Evolutionary conservation across 2,888 invertebrate species (phyloP), one percentile per base, ranked within the genome.

Genomic region (Electrophaes corylata): DNA sequence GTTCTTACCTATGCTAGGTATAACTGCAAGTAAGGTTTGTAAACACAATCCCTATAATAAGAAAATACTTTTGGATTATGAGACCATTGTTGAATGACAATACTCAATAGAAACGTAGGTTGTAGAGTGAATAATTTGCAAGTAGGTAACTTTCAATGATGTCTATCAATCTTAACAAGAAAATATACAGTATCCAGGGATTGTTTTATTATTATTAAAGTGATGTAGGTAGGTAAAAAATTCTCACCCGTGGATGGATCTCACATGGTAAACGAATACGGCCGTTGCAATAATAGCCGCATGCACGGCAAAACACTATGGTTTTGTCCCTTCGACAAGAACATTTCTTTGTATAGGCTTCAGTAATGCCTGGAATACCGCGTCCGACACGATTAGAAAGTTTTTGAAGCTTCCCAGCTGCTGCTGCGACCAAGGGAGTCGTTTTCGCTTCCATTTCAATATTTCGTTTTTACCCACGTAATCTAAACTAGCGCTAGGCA

Each of bases 211-310:
- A 31, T 3, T 3, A 31, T n/a, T 3, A 31, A 31, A 14, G 14
- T 4, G 14, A 14, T 1, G 26, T 43, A 39, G 3, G 11, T 33
- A 51, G n/a, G n/a, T n/a, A n/a, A n/a, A 1, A 20, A 18, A 2
- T 19, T 4, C 84, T 83, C 79, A 91, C 91, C 44, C 88, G 72
- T 14, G 91, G 91, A 71, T 91, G 91, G 45, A 78, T 75, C 41
- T 81, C 78, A 65, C 91, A 91, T 54, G 77, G 81, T 49, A 90
- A 62, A n/a, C 91, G 84, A 57, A 89, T 88, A 39, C 91, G 85
- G 16, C 91, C 91, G 62, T 87, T 78, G 58, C 90, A 89, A 65
- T 85, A 86, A 63, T 83, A 91, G 19, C 91, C 91, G 57, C 91
- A 91, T 20, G 88, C 78, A 50, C 90, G 78, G 65, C 91, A 91